phyloP scores from a whole-genome alignment of 2,797 vertebrate species.

The Lacerta viridis region DNA sequence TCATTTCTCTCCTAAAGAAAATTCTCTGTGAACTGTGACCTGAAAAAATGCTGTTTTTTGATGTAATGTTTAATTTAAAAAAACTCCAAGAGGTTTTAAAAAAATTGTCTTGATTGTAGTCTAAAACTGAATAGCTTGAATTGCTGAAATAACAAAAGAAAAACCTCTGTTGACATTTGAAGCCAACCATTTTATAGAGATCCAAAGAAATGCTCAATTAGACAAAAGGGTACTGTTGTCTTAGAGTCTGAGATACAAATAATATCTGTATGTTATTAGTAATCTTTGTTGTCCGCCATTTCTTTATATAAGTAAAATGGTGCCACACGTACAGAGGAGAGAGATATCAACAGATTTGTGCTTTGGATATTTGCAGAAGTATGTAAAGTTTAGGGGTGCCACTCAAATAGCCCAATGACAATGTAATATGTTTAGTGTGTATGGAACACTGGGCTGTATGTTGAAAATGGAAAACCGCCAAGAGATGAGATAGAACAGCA shows the following conservation, averaged over 20 bases:
- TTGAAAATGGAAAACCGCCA: too few relatives aligned
- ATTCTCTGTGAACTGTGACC: conserved; percentile 58
- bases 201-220: not conserved
- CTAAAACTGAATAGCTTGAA: conserved; percentile 11
- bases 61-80: conserved; percentile 40
- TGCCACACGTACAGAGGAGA: too few relatives aligned
- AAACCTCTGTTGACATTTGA: conserved; percentile 7
- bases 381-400: too few relatives aligned
- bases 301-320: too few relatives aligned
- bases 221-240: not conserved
- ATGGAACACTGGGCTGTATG: too few relatives aligned
- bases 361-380: too few relatives aligned
- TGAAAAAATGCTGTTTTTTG: conserved; percentile 40
- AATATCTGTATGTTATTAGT: too few relatives aligned
- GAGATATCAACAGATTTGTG: too few relatives aligned
- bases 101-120: not conserved
- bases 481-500: too few relatives aligned
- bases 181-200: not conserved
- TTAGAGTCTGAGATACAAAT: not conserved
- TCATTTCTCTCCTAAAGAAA: conserved; percentile 48
- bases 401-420: too few relatives aligned
- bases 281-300: too few relatives aligned
- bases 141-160: not conserved
- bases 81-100: not conserved
- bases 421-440: too few relatives aligned